Conservation (phyloP, 1,140 invertebrate species). For the Grapholita molesta region DNA sequence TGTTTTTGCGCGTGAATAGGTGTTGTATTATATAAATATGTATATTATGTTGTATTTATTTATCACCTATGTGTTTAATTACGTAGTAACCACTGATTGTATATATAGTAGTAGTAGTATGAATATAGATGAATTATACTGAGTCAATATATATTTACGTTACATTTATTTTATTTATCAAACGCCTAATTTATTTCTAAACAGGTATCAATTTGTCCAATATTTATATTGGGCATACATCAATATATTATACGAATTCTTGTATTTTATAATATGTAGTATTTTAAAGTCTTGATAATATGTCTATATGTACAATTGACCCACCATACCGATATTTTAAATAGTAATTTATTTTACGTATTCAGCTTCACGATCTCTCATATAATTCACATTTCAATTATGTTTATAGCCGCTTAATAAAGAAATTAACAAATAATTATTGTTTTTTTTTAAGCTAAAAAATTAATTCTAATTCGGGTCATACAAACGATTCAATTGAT, state of each 20-base stretch:
- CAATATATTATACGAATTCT: neutral
- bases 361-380: conserved; percentile 9
- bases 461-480: too few relatives aligned
- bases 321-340: neutral
- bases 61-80: neutral
- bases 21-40: neutral
- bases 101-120: neutral
- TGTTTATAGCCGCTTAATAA: neutral
- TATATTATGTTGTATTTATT: neutral
- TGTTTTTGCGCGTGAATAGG: neutral
- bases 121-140: conserved; percentile 4
- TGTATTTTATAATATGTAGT: neutral
- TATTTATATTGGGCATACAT: neutral
- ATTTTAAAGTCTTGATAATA: neutral
- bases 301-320: neutral
- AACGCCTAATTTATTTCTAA: neutral
- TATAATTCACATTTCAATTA: neutral
- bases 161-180: neutral
- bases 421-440: neutral
- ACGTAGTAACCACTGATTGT: neutral
- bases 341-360: neutral
- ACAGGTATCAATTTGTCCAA: neutral
- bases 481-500: too few relatives aligned
- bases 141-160: conserved; percentile 3
- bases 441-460: neutral